Evolutionary conservation across 1,140 invertebrate species (phyloP), one percentile per base, ranked within the genome.

Genomic region (Hesperophylax magnus): DNA sequence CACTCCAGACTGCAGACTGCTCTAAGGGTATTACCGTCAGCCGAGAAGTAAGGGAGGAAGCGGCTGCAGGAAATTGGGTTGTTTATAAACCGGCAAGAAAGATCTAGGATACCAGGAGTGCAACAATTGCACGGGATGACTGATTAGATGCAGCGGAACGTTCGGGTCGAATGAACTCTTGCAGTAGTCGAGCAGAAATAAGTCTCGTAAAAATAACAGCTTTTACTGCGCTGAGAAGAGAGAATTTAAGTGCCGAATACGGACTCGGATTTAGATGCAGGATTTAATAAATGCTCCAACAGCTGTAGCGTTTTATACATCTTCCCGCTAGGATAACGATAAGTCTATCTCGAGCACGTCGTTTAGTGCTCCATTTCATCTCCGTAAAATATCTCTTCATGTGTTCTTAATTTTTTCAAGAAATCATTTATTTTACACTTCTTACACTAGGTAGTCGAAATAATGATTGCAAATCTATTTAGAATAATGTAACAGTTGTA

Each of bases 21-120:
- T 56, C 24, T 58, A 31, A 75, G 53, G 54, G 71, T 58, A 75
- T 75, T 75, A 75, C 54, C 54, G 67, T 18, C 67, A 18, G 67
- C 39, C n/a, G 18, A n/a, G 39, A 9, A 31, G 63, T 47, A 17
- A 31, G 27, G 67, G 34, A 52, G 39, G 61, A 27, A 31, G 34
- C 67, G 47, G 67, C 31, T 71, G 67, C 39, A 71, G 67, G 67
- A 71, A 71, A 71, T 71, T 71, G 67, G 67, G 67, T 71, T 71
- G 67, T 71, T 71, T 71, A 52, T 71, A 71, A 52, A 71, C 63
- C 31, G 9, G 63, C 63, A 11, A 34, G 39, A 39, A 20, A 47
- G 39, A 71, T 20, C 18, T 14, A 18, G 63, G 63, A 52, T 52
- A 71, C 67, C 22, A 22, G 34, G 34, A 20, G 67, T 20, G 67